Evolutionary conservation across 2,113 vertebrate species (phyloP), one percentile per base, ranked within the genome.

Genomic region (Aspidoscelis tigris): DNA sequence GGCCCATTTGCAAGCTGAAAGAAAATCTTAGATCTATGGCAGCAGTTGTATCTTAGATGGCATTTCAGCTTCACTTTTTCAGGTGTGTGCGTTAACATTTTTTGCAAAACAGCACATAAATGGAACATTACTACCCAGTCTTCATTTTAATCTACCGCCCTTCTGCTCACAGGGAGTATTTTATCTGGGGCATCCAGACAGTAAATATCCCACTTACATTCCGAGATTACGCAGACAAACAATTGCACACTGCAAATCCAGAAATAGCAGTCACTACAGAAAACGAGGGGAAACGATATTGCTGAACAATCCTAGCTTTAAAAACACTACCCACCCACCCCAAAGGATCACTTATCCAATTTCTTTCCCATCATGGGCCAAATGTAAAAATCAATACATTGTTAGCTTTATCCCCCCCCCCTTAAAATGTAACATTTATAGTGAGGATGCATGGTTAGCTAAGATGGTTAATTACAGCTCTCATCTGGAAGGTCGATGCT

Each of bases 401-500:
- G 75, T 16, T 1, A 43, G 76, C 22, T 66, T 12, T 84, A 50
- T 78, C 3, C 14, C 11, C 26, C 3, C 14, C 11, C 26, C 18
- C 53, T 64, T n/a, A 72, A 66, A 74, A 75, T 87, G 14, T 79
- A 86, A 91, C 82, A 74, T n/a, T 12, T 5, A 80, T 7, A 41
- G 26, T 14, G 4, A 26, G 55, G 89, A 66, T 74, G 83, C 61
- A 55, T 43, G 39, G 80, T 83, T 85, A 89, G 90, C 50, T 44
- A 41, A 77, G 91, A 84, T 88, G 0, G 0, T 88, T 91, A 91
- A 89, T 90, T 86, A 72, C 0, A 90, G 83, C 24, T 0, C 66
- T 87, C n/a, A 66, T 91, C 90, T 82, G 88, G 61, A 84, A 64
- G 8, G 26, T 11, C 80, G 85, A 85, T 53, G 86, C 84, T 91